Conservation (phyloP, 2,797 vertebrate species). For the Microctenopoma steveboyesi region DNA sequence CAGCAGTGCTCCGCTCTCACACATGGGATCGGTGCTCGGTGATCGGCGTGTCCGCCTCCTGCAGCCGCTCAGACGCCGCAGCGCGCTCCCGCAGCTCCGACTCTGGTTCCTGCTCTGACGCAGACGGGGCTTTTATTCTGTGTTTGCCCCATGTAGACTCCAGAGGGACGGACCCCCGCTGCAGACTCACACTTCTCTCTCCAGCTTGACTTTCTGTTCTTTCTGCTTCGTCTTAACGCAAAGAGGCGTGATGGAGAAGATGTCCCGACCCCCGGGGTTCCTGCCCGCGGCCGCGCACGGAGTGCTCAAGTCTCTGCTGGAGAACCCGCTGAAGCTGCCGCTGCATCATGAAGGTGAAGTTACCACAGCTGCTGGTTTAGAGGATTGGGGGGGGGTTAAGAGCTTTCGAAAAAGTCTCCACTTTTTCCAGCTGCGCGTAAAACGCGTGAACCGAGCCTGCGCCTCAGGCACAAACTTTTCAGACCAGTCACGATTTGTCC, state of each 20-base stretch:
- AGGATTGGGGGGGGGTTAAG: too few relatives aligned
- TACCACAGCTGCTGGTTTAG: too few relatives aligned
- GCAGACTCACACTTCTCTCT: background rate
- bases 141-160: background rate
- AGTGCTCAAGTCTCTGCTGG: slow-evolving; percentile 94
- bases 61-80: slow-evolving; percentile 26
- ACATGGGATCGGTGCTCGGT: slow-evolving; percentile 76
- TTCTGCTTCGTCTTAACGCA: background rate
- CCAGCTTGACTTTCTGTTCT: too few relatives aligned
- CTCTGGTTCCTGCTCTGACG: background rate
- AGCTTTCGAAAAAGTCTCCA: background rate
- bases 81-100: background rate
- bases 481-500: too few relatives aligned
- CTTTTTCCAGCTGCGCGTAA: background rate
- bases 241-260: slow-evolving; percentile 78
- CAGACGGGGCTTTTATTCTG: background rate
- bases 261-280: slow-evolving; percentile 87
- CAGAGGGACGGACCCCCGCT: background rate
- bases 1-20: slow-evolving; percentile 75
- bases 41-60: slow-evolving; percentile 25
- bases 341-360: slow-evolving; percentile 88
- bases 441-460: background rate
- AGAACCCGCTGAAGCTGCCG: slow-evolving; percentile 92
- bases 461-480: background rate
- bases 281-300: slow-evolving; percentile 87